Conservation (phyloP, 2,797 vertebrate species). For the Galagoides demidoff region DNA sequence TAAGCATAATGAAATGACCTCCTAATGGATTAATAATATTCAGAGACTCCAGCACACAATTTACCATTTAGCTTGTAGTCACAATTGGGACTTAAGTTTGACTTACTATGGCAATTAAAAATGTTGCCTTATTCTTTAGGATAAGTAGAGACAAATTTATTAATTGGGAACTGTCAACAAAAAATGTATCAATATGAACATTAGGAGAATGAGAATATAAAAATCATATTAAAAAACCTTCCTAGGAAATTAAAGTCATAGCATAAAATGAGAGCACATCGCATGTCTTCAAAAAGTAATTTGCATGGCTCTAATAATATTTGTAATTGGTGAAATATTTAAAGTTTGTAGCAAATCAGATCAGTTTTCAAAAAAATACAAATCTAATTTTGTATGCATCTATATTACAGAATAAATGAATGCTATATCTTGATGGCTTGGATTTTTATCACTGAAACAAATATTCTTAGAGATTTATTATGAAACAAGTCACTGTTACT, state of each 20-base stretch:
- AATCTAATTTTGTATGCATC: conserved; percentile 56
- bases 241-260: neutral
- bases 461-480: conserved; percentile 86
- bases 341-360: conserved; percentile 51
- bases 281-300: conserved; percentile 56
- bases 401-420: conserved; percentile 55
- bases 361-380: neutral
- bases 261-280: neutral
- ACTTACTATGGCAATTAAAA: neutral
- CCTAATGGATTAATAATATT: neutral
- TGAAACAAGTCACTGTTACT: conserved; percentile 84
- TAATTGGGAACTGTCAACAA: conserved; percentile 11
- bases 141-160: conserved; percentile 17
- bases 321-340: conserved; percentile 63
- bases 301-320: conserved; percentile 52
- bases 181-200: neutral
- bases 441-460: conserved; percentile 65
- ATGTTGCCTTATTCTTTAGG: neutral
- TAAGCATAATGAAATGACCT: conserved; percentile 7
- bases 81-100: neutral
- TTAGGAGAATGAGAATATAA: neutral
- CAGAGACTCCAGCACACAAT: neutral
- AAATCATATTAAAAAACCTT: conserved; percentile 24
- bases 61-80: neutral
- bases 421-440: neutral